A percentile compares a stretch with the other conserved stretches of the same genome.
phyloP scores from a whole-genome alignment of 2,797 vertebrate genomes.

The Craterocephalus amniculus region DNA sequence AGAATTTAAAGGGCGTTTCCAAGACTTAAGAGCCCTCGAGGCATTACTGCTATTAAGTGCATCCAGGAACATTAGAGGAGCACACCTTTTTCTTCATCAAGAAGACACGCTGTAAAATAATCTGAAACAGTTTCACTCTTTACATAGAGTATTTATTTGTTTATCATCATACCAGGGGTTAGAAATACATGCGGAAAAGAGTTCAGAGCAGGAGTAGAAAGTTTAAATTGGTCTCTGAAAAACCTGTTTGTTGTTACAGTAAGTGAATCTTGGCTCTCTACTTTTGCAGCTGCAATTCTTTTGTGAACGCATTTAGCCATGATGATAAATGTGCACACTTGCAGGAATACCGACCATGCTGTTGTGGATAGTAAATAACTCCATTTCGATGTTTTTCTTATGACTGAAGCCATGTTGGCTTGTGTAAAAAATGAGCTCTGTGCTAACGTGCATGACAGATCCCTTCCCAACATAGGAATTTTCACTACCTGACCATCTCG shows the following conservation, averaged over 20 bases:
- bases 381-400: too few relatives aligned
- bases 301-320: too few relatives aligned
- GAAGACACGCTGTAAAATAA: background rate
- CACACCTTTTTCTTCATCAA: background rate
- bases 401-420: too few relatives aligned
- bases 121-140: background rate
- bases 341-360: too few relatives aligned
- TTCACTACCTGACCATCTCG: slow-evolving; percentile 7
- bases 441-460: background rate
- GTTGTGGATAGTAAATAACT: too few relatives aligned
- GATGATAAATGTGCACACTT: too few relatives aligned
- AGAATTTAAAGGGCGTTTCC: background rate
- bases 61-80: slow-evolving; percentile 20
- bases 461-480: background rate
- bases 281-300: too few relatives aligned
- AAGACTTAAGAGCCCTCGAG: background rate
- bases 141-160: background rate
- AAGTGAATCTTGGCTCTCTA: too few relatives aligned
- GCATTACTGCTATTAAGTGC: too few relatives aligned
- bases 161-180: background rate
- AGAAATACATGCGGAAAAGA: background rate
- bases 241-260: too few relatives aligned
- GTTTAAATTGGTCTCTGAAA: too few relatives aligned
- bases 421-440: too few relatives aligned
- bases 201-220: background rate